Conservation (phyloP, 2,113 vertebrate genomes). For the Rattus rattus region DNA sequence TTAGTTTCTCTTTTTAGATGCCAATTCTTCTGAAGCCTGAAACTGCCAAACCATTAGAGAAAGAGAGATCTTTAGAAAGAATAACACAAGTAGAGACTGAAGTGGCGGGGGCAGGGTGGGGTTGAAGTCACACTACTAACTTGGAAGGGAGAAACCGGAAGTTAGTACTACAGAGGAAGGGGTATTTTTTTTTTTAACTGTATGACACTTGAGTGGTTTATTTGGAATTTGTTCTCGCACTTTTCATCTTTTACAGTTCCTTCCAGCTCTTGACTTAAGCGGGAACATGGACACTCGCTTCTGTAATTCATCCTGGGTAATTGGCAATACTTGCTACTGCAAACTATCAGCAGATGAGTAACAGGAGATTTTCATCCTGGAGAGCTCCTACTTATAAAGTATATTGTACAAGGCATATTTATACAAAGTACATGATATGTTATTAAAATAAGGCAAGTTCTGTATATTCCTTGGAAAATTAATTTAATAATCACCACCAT, state of each 20-base stretch:
- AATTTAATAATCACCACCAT: not conserved
- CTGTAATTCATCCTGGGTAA: not conserved
- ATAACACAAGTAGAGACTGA: not conserved
- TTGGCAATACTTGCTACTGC: not conserved
- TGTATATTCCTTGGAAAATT: not conserved
- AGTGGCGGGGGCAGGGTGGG: not conserved
- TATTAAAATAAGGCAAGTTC: slow-evolving; percentile 41
- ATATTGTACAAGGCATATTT: not conserved
- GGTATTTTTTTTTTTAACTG: not conserved
- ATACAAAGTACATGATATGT: not conserved
- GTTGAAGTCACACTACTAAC: not conserved
- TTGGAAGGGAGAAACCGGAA: not conserved
- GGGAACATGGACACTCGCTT: not conserved
- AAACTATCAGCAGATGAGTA: slow-evolving; percentile 29
- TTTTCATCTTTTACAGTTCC: not conserved
- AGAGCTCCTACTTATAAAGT: not conserved
- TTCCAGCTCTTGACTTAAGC: slow-evolving; percentile 37
- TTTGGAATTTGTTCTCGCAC: not conserved
- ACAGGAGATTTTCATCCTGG: not conserved
- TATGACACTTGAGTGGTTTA: not conserved
- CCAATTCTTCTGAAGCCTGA: not conserved
- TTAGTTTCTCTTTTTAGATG: not conserved
- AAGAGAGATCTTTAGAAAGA: not conserved
- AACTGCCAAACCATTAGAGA: not conserved
- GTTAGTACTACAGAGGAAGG: not conserved